Conservation (phyloP, 2,113 vertebrate species). For the Microtus richardsoni region DNA sequence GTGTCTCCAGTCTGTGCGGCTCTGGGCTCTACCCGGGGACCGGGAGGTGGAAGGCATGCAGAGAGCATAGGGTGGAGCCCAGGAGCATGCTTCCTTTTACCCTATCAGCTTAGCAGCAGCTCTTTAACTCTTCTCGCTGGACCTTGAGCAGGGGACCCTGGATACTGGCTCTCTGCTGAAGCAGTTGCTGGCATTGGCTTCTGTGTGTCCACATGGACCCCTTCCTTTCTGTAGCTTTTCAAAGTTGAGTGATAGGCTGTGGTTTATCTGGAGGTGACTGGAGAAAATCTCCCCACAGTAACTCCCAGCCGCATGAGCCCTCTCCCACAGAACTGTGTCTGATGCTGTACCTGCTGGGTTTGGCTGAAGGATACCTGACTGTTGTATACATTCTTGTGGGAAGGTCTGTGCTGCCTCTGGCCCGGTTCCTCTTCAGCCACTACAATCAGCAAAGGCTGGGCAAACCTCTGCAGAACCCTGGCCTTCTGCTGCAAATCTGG, state of each 20-base stretch:
- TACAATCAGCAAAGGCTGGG: neutral
- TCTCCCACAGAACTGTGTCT: neutral
- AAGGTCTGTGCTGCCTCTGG: neutral
- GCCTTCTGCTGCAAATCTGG: neutral
- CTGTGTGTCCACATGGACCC: neutral
- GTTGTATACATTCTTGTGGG: neutral
- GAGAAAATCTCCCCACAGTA: neutral
- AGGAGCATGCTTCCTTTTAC: rapidly evolving
- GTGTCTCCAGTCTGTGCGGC: neutral
- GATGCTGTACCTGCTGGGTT: no score
- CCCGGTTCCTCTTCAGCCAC: neutral
- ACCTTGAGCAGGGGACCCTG: neutral
- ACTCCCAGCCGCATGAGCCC: no score
- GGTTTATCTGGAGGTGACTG: neutral
- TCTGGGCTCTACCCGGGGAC: no score
- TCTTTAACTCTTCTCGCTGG: rapidly evolving
- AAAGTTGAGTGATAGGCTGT: no score
- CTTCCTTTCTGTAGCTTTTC: neutral
- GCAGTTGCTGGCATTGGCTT: neutral
- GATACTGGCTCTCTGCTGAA: neutral
- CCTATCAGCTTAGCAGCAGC: no score
- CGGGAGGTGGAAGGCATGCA: neutral
- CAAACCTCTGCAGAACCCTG: neutral
- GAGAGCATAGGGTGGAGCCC: neutral
- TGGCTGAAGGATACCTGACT: neutral